Evolutionary conservation across 2,888 invertebrate genomes (phyloP).

Genomic region (Notodonta ziczac): DNA sequence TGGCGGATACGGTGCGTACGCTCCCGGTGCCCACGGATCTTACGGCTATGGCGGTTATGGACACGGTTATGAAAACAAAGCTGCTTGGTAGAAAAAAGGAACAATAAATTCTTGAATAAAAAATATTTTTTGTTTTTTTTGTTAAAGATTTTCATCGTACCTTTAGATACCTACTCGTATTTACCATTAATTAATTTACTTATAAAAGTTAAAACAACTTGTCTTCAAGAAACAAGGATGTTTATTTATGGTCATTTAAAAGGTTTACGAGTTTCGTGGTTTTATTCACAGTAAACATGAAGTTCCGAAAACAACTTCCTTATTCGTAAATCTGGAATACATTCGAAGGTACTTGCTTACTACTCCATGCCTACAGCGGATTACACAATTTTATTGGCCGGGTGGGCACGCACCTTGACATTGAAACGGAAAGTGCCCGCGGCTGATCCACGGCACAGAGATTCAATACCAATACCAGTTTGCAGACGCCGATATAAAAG

Average conservation of each 20-base stretch:
- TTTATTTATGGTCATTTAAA: slow-evolving; percentile 10
- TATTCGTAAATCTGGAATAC: slow-evolving; percentile 22
- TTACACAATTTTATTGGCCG: slow-evolving; percentile 52
- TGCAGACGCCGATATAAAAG: slow-evolving; percentile 70
- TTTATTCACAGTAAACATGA: slow-evolving; percentile 11
- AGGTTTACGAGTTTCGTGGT: slow-evolving; percentile 7
- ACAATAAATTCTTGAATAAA: background rate
- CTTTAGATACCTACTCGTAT: too few species aligned
- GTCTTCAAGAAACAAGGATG: slow-evolving; percentile 3
- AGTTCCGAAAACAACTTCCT: slow-evolving; percentile 52
- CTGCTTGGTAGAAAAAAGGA: slow-evolving; percentile 28
- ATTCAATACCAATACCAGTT: slow-evolving; percentile 68
- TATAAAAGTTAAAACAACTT: background rate
- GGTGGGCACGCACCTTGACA: slow-evolving; percentile 66
- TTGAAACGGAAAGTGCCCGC: slow-evolving; percentile 65
- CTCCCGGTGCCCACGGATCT: slow-evolving; percentile 31
- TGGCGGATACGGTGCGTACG: slow-evolving; percentile 18
- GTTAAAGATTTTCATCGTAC: too few species aligned
- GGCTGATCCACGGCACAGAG: slow-evolving; percentile 45
- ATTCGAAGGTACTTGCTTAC: slow-evolving; percentile 16
- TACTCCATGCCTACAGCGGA: slow-evolving; percentile 25
- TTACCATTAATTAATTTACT: background rate
- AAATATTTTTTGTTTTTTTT: background rate
- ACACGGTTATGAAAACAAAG: slow-evolving; percentile 20
- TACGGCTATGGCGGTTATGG: slow-evolving; percentile 26